Conservation (phyloP, 2,113 vertebrate genomes). For the Scomber scombrus region DNA sequence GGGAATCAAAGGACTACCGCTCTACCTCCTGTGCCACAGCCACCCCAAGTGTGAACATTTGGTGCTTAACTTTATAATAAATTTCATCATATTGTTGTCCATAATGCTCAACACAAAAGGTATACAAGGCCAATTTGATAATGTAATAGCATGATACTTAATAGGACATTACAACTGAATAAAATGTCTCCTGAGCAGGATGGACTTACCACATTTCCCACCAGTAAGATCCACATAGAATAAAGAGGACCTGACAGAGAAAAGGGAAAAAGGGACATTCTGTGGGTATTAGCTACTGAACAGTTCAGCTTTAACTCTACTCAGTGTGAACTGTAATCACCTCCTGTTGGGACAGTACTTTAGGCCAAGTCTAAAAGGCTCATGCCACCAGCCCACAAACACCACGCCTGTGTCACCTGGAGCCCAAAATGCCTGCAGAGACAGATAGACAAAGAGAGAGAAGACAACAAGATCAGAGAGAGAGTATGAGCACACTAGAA, state of each 20-base stretch:
- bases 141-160: too few species aligned
- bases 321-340: slow-evolving; percentile 74
- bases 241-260: slow-evolving; percentile 87
- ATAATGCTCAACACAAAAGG: too few species aligned
- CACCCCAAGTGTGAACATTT: too few species aligned
- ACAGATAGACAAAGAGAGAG: background rate
- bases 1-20: too few species aligned
- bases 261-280: background rate
- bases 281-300: background rate
- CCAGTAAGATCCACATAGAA: slow-evolving; percentile 92
- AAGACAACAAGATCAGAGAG: background rate
- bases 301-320: background rate
- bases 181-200: background rate
- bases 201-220: slow-evolving; percentile 89
- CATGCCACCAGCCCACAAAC: slow-evolving; percentile 95
- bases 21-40: too few species aligned
- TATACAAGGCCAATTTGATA: background rate
- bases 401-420: slow-evolving; percentile 90
- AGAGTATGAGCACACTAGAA: background rate
- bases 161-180: background rate
- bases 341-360: slow-evolving; percentile 91
- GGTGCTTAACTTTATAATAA: too few species aligned
- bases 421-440: slow-evolving; percentile 93
- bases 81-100: too few species aligned
- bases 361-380: slow-evolving; percentile 92